Percentiles rank a stretch among this genome's conserved stretches.
phyloP scores from a whole-genome alignment of 2,888 invertebrate genomes.

The Troglohyphantes excavatus region DNA sequence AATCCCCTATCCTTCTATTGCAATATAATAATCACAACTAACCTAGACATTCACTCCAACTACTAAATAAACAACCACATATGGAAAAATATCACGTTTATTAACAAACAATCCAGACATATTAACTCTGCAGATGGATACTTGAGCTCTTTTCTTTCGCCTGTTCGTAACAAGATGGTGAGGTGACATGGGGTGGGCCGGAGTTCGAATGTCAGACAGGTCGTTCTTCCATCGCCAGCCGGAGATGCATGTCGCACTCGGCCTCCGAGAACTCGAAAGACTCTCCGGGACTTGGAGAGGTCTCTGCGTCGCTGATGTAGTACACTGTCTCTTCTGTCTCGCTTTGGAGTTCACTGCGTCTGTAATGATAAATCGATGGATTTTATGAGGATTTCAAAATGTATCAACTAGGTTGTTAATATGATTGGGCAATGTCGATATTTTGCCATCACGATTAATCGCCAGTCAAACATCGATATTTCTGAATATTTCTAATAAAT shows the following conservation, averaged over 20 bases:
- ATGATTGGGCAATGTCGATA: too few species aligned
- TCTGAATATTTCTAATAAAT: too few species aligned
- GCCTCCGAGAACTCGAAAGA: constrained; percentile 76
- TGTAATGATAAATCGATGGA: background rate
- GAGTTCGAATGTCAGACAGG: constrained; percentile 62
- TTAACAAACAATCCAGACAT: constrained; percentile 65
- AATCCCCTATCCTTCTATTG: too few species aligned
- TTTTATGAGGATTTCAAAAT: too few species aligned
- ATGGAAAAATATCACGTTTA: constrained; percentile 53
- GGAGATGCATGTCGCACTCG: constrained; percentile 76
- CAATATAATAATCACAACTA: too few species aligned
- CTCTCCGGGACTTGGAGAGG: constrained; percentile 70
- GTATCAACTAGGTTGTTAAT: too few species aligned
- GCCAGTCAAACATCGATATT: too few species aligned
- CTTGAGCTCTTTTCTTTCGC: constrained; percentile 42
- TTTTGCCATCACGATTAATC: too few species aligned
- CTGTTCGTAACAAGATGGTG: background rate
- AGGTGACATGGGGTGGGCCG: background rate
- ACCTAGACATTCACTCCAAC: too few species aligned
- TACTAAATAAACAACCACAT: constrained; percentile 6
- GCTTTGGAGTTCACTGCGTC: constrained; percentile 45
- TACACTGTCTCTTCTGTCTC: constrained; percentile 63
- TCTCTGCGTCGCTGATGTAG: constrained; percentile 73
- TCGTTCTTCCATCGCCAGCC: constrained; percentile 72
- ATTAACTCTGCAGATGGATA: constrained; percentile 70